Base-by-base conservation (phyloP, 2,888 invertebrate genomes). In the Patella depressa region DNA sequence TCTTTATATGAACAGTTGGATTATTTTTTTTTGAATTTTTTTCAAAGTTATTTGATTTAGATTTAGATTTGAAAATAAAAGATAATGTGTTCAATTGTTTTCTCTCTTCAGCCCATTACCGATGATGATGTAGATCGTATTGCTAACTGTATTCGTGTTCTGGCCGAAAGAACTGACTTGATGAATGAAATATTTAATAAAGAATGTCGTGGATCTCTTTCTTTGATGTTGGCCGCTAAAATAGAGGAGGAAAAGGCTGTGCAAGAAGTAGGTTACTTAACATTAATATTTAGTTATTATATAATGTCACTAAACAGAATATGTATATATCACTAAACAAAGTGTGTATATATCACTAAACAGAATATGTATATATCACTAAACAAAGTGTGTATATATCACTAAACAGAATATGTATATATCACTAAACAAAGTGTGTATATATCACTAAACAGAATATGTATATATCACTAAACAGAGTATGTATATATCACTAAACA, bases 111-210 rank as follows among this genome's bases (percentile, higher is more conserved):
- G 91, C 94, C 95, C 0, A 96, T 99, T 85, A 99, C 98, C n/a
- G 97, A 98, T 86, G 99, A 99, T 81, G 91, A 91, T 92, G 93
- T 95, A 57, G 98, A 99, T 91, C 95, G 98, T 89, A 95, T 97
- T 78, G 95, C 96, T 74, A 93, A 96, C 84, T 97, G 97, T 89
- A 92, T 97, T 84, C 92, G 93, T 78, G 92, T 93, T 54, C 85
- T 93, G 76, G 90, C 92, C 3, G 92, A 93, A 80, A 85, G 85
- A 71, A 91, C 95, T 4, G 93, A 94, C 0, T 92, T 94, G 79
- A 94, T 96, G 76, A 93, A 94, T 15, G 93, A 94, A 70, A 94
- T 95, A 73, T 98, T 95, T 91, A 95, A 94, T 76, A 92, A 93
- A 76, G 94, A 94, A 81, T 98, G 95, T 88, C 94, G 96, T 53